phyloP scores from a whole-genome alignment of 2,888 invertebrate genomes.

The Cheiracanthium punctorium region DNA sequence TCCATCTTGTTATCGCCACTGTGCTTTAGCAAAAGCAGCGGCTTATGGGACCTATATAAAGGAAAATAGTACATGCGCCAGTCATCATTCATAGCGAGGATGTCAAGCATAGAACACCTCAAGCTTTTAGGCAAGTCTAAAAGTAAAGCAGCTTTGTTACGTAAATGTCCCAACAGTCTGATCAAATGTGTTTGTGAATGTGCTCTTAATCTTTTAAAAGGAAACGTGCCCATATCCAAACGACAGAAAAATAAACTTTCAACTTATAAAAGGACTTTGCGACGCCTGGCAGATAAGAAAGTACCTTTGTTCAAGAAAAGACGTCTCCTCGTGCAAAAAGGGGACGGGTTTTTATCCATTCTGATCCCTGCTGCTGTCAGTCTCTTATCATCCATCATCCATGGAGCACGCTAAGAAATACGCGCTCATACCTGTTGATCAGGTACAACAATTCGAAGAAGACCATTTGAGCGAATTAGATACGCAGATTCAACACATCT shows the following conservation, averaged over 20 bases:
- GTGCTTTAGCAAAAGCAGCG: too few species aligned
- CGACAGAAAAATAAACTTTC: neutral
- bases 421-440: neutral
- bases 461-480: neutral
- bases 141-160: neutral
- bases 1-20: too few species aligned
- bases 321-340: constrained; percentile 19
- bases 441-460: neutral
- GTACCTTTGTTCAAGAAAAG: constrained; percentile 25
- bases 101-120: constrained; percentile 17
- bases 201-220: constrained; percentile 24
- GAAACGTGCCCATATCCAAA: constrained; percentile 14
- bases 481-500: too few species aligned
- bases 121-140: constrained; percentile 12
- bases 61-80: too few species aligned
- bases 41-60: too few species aligned
- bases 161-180: too few species aligned
- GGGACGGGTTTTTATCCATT: constrained; percentile 22
- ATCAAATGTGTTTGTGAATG: too few species aligned
- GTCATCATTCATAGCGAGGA: neutral
- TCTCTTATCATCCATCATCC: neutral
- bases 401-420: constrained; percentile 25
- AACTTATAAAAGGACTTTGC: neutral
- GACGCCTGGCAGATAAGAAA: constrained; percentile 22
- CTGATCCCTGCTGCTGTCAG: constrained; percentile 17